Percentiles rank a stretch among this genome's conserved stretches.
phyloP scores from a whole-genome alignment of 1,140 invertebrate species.

The Lordiphosa clarofinis region DNA sequence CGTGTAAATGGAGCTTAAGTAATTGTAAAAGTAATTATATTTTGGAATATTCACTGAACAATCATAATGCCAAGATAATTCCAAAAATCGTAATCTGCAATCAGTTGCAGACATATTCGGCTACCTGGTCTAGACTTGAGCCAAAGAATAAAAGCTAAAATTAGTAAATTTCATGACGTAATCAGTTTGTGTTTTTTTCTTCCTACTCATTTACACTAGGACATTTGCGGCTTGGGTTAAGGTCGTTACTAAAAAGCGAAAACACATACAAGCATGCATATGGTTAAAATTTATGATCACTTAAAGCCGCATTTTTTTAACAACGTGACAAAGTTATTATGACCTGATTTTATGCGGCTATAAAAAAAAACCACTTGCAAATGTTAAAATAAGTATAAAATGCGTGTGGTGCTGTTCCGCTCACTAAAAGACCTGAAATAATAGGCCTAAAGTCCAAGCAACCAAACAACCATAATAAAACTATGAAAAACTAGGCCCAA shows the following conservation, averaged over 20 bases:
- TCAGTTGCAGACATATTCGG: too few species aligned
- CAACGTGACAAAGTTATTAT: conserved; percentile 35
- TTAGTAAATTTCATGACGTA: too few species aligned
- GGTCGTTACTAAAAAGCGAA: conserved; percentile 15
- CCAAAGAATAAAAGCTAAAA: too few species aligned
- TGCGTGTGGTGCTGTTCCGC: neutral
- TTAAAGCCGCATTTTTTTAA: neutral
- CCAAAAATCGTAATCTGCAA: too few species aligned
- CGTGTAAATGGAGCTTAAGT: too few species aligned
- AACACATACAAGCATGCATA: conserved; percentile 7
- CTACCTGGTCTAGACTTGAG: too few species aligned
- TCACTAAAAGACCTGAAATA: conserved; percentile 12
- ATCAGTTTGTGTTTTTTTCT: too few species aligned
- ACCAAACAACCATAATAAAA: neutral
- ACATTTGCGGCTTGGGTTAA: neutral
- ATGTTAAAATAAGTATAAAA: conserved; percentile 4
- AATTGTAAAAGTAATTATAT: too few species aligned
- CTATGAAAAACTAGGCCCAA: conserved; percentile 39
- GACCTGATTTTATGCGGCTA: conserved; percentile 30
- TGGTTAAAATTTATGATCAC: conserved; percentile 28
- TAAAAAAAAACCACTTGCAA: conserved; percentile 20
- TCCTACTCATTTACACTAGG: too few species aligned
- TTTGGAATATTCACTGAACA: too few species aligned
- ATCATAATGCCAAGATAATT: too few species aligned
- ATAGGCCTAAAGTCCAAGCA: conserved; percentile 19